Conservation (phyloP, 2,797 vertebrate genomes). For the Aselliscus stoliczkanus region DNA sequence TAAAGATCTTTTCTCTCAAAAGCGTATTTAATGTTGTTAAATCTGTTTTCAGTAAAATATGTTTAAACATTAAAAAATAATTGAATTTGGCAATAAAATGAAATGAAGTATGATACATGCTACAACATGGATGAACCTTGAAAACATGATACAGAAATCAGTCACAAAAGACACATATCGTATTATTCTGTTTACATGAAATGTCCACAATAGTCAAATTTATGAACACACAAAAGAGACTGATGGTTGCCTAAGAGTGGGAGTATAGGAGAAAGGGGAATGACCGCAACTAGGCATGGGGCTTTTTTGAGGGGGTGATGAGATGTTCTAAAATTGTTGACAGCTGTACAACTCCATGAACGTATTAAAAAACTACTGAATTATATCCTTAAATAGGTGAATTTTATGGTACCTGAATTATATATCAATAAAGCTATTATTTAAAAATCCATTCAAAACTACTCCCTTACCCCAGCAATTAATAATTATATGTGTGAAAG, state of each 20-base stretch:
- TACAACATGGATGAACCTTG: not conserved
- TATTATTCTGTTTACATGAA: not conserved
- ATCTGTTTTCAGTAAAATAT: not conserved
- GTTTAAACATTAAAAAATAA: not conserved
- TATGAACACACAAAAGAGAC: not conserved
- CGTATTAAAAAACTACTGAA: not conserved
- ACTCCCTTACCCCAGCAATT: not conserved
- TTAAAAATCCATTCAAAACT: not conserved
- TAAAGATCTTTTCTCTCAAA: not conserved
- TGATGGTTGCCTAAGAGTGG: not conserved
- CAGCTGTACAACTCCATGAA: not conserved
- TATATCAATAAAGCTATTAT: not conserved
- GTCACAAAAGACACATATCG: not conserved
- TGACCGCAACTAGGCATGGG: not conserved
- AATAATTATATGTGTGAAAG: not conserved
- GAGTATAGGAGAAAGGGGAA: not conserved
- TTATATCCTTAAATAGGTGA: not conserved
- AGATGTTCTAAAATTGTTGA: not conserved
- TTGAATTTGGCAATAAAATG: not conserved
- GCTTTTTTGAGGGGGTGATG: not conserved
- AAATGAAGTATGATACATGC: not conserved
- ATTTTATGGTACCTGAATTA: not conserved
- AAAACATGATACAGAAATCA: not conserved
- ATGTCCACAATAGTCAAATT: not conserved
- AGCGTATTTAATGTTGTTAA: not conserved